Base-by-base conservation (phyloP, 1,140 invertebrate genomes). In the Hycleus cichorii region DNA sequence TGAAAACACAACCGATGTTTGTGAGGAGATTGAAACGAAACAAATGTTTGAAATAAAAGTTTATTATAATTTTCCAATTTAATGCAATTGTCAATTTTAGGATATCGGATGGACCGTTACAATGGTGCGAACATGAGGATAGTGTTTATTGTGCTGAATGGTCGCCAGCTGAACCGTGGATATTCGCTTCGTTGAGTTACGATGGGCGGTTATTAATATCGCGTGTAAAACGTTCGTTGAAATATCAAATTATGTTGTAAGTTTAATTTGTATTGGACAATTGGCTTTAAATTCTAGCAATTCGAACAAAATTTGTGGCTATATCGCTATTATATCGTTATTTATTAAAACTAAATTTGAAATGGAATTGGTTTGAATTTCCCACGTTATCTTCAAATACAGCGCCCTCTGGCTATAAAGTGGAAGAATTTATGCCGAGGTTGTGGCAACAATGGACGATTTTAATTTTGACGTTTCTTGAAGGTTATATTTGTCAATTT, bases 81-180 rank as follows among this genome's bases (percentile, higher is more conserved):
- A 48, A 44, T 48, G 59, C 11, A 9, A 46, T n/a, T 2, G 49
- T 32, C 3, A 12, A 26, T 72, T 70, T 58, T 43, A 83, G 84
- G 66, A 72, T 85, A 58, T 81, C 83, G 64, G 95, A 94, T 79
- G 92, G 88, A 38, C 85, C 90, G 0, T 81, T 96, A 43, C 87
- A 87, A 60, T 90, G 83, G 61, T 97, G 95, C 72, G 94, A 98
- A 72, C 95, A 98, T 74, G 96, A 98, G 77, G 96, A 99, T 74
- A 95, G 93, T 49, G 95, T 98, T 11, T 98, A 98, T 78, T 90
- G 89, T 69, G 91, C 89, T 1, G 95, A 96, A 76, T 98, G 96
- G 96, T 96, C 95, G 55, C 84, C 88, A 40, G 90, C 91, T 40
- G 95, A 98, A 79, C 94, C 95, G 11, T 99, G 96, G 96, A 90